phyloP scores from a whole-genome alignment of 1,140 invertebrate species.

The Scaptomyza pallida region DNA sequence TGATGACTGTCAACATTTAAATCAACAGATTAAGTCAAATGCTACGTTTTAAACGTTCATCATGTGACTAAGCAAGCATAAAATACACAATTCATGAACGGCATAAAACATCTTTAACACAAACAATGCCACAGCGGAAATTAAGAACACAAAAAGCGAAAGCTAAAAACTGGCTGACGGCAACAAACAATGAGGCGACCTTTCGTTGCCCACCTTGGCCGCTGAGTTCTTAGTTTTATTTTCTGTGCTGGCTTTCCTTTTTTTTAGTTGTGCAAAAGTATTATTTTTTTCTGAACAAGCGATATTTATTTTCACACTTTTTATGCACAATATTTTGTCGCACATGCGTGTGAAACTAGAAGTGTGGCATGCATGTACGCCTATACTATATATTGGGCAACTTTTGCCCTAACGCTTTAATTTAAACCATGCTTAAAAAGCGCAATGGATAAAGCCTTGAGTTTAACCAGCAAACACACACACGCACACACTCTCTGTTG shows the following conservation, averaged over 20 bases:
- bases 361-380: constrained; percentile 1
- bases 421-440: constrained; percentile 41
- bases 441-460: constrained; percentile 47
- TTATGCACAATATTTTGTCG: constrained; percentile 27
- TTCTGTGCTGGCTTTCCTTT: neutral
- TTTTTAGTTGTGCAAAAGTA: constrained; percentile 71
- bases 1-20: constrained; percentile 4
- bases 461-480: constrained; percentile 37
- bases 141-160: constrained; percentile 21
- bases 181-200: constrained; percentile 42
- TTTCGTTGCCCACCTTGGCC: constrained; percentile 72
- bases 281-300: constrained; percentile 54
- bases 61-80: constrained; percentile 22
- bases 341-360: constrained; percentile 31
- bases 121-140: constrained; percentile 56
- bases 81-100: constrained; percentile 27
- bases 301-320: constrained; percentile 77
- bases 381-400: neutral
- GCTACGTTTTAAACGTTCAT: constrained; percentile 7
- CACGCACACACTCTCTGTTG: neutral
- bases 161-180: constrained; percentile 16
- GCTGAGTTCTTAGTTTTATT: constrained; percentile 20
- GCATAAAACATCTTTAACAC: constrained; percentile 36
- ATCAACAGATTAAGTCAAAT: neutral
- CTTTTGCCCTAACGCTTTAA: constrained; percentile 15